Conservation (phyloP, 35 echinoderm and acorn worm genomes). For the Lytechinus pictus region DNA sequence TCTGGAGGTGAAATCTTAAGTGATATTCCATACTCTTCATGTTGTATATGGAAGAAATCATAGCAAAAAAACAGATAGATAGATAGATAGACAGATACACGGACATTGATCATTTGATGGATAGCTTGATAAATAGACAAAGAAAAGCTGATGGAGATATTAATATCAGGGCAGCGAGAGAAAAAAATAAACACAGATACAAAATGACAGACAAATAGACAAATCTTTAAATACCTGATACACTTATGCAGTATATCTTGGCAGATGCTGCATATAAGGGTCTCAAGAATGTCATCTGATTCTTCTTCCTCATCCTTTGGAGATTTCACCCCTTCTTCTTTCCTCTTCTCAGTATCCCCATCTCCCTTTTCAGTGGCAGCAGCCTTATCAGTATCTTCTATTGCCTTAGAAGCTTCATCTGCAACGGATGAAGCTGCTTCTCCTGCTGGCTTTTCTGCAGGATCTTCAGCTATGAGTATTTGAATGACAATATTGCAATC, state of each 20-base stretch:
- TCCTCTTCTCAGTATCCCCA: background rate
- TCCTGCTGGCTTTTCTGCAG: background rate
- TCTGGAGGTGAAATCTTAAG: no score
- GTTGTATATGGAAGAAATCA: no score
- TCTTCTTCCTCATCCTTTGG: constrained; percentile 6
- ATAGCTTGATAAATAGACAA: no score
- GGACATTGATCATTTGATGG: no score
- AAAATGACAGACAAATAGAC: no score
- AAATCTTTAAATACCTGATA: constrained; percentile 66
- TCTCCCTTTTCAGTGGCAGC: background rate
- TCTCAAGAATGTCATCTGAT: constrained; percentile 80
- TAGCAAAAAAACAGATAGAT: no score
- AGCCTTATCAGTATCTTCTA: background rate
- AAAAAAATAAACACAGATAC: no score
- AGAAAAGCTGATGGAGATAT: no score
- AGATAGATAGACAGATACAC: no score
- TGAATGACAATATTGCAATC: background rate
- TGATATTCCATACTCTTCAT: no score
- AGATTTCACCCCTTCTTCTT: background rate
- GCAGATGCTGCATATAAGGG: constrained; percentile 90
- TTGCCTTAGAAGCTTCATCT: background rate
- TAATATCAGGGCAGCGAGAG: no score
- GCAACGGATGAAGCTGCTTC: background rate
- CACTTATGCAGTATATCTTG: constrained; percentile 94
- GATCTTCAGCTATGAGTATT: background rate